These are phyloP conservation scores for Dendroctonus valens DNA, from an alignment of 1,140 invertebrate genomes.

Conservation along the genomic window DNA sequence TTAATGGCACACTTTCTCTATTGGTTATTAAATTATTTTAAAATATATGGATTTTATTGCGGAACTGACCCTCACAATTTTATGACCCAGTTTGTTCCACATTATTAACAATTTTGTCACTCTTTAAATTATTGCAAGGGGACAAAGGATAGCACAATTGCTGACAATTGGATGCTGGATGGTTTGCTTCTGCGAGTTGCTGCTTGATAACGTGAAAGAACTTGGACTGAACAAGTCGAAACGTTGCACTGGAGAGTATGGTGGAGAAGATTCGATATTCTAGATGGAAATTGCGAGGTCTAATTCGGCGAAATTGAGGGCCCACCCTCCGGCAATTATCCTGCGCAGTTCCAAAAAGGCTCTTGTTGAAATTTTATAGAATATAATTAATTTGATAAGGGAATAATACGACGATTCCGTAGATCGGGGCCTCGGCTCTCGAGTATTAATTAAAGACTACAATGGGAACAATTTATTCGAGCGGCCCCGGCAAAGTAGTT, in stretches of 20 bases:
- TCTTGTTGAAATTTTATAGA: constrained; percentile 33
- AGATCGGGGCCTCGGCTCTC: constrained; percentile 37
- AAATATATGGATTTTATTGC: neutral
- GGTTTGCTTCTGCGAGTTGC: too few relatives aligned
- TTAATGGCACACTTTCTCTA: constrained; percentile 27
- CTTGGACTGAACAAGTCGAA: too few relatives aligned
- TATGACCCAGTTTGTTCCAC: too few relatives aligned
- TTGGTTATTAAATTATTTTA: constrained; percentile 25
- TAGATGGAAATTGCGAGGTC: constrained; percentile 7
- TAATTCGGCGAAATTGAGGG: neutral
- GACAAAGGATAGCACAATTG: too few relatives aligned
- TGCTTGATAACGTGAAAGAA: too few relatives aligned
- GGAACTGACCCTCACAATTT: too few relatives aligned
- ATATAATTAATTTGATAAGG: constrained; percentile 40
- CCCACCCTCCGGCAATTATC: constrained; percentile 17
- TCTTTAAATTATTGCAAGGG: too few relatives aligned
- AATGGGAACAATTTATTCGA: constrained; percentile 46
- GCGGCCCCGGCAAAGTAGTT: constrained; percentile 39
- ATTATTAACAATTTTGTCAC: too few relatives aligned
- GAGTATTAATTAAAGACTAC: constrained; percentile 47
- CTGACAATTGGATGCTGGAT: too few relatives aligned
- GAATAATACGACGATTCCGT: constrained; percentile 39
- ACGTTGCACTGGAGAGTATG: too few relatives aligned
- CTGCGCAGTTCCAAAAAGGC: constrained; percentile 25
- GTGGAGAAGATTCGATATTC: neutral